These are phyloP conservation scores for Exaiptasia diaphana DNA, from an alignment of 64 coral and sea anemone species.

Conservation along the genomic window DNA sequence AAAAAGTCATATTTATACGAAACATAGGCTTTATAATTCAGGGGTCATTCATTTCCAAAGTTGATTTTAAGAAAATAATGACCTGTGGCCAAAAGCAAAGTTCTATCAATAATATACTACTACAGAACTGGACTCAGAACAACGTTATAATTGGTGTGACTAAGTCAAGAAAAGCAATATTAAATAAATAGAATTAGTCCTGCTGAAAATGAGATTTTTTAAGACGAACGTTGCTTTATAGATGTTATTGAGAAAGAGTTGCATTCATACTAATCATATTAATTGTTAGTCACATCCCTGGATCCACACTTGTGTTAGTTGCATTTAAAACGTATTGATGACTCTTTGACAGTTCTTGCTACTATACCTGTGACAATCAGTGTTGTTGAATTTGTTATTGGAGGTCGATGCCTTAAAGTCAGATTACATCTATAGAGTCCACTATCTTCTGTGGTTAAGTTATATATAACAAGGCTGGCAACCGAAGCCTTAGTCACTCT, in stretches of 20 bases:
- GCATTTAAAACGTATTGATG: not conserved
- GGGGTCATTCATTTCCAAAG: too few species aligned
- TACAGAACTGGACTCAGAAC: too few species aligned
- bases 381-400: not conserved
- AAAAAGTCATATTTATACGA: too few species aligned
- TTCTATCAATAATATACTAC: too few species aligned
- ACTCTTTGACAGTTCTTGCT: not conserved
- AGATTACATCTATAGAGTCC: not conserved
- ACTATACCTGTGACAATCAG: constrained; percentile 1
- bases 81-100: too few species aligned
- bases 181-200: not conserved
- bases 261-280: not conserved
- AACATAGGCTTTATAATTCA: too few species aligned
- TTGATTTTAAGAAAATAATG: too few species aligned
- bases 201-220: not conserved
- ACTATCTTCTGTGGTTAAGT: not conserved
- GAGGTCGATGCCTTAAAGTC: not conserved
- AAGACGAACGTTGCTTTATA: not conserved
- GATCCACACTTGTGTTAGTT: not conserved
- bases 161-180: not conserved
- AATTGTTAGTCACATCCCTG: not conserved
- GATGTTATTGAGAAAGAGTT: not conserved
- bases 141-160: too few species aligned
- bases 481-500: not conserved
- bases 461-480: not conserved